Evolutionary conservation across 1,140 invertebrate genomes (phyloP), one percentile per base, ranked within the genome.

Genomic region (Chionoecetes opilio): DNA sequence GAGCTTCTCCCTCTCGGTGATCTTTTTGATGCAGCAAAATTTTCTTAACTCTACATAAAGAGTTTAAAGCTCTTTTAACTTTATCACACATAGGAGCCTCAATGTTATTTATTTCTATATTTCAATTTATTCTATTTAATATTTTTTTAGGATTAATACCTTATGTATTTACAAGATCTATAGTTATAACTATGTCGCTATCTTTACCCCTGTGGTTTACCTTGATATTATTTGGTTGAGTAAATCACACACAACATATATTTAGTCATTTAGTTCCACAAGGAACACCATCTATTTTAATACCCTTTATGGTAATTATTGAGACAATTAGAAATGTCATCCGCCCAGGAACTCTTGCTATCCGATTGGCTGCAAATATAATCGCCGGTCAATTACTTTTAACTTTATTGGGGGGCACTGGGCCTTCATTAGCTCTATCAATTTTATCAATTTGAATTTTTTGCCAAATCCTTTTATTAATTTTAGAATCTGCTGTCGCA

Each of bases 301-400:
- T 98, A 96, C 97, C 97, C 2, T 97, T 91, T 82, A 91, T 82
- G 34, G 46, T 82, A 63, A 38, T 97, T 63, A 97, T 97, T 96
- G 97, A 97, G 96, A 92, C 46, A 96, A 96, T 97, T 82, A 97
- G 97, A 93, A 97, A 97, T 95, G 82, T 96, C 82, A 98, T 98
- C 97, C 98, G 97, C 11, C 98, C 98, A 11, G 96, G 97, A 96
- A 98, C 98, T 2, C 97, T 98, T 97, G 97, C 97, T 41, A 97
- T 98, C 90, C 98, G 98, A 95, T 96, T 98, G 97, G 97, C 97
- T 17, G 98, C 98, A 75, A 98, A 98, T 97, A 98, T 98, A 97
- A 98, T 98, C 97, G 98, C 98, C 21, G 98, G 98, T 0, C 98
- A 98, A 96, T 97, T 98, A 96, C 96, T 98, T 93, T 96, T 97